A percentile compares a stretch with the other conserved stretches of the same genome.
These are phyloP conservation scores for Pseudomyrmex concolor DNA, from an alignment of 1,140 invertebrate species.

Conservation along the genomic window DNA sequence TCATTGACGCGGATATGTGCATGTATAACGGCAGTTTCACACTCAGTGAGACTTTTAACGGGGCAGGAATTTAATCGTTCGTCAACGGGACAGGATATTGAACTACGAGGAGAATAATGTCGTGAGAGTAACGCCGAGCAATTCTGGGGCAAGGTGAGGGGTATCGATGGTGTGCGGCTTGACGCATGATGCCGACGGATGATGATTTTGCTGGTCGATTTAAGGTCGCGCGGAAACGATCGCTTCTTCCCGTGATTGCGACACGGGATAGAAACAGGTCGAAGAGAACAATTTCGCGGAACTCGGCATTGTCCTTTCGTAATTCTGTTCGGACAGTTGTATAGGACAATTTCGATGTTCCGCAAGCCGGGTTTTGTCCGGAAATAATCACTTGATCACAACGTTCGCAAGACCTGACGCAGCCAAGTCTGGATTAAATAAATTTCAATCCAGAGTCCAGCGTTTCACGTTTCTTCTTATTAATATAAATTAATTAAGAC, in stretches of 20 bases:
- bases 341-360: background rate
- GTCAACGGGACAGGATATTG: slow-evolving; percentile 34
- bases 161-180: slow-evolving; percentile 34
- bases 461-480: too few species aligned
- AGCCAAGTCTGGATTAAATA: too few species aligned
- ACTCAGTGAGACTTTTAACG: slow-evolving; percentile 4
- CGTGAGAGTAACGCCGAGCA: slow-evolving; percentile 8
- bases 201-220: background rate
- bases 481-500: too few species aligned
- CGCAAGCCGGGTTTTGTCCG: too few species aligned
- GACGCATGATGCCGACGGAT: background rate
- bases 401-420: too few species aligned
- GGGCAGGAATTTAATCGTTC: slow-evolving; percentile 3
- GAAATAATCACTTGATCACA: too few species aligned
- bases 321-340: background rate
- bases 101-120: slow-evolving; percentile 29
- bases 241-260: slow-evolving; percentile 3
- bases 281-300: slow-evolving; percentile 9
- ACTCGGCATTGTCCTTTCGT: slow-evolving; percentile 4
- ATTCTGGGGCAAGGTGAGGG: slow-evolving; percentile 40
- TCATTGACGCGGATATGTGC: background rate
- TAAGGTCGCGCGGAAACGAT: background rate
- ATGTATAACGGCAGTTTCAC: background rate
- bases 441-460: too few species aligned
- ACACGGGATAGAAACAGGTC: background rate